These are phyloP conservation scores for Sialia sialis DNA, from an alignment of 2,113 vertebrate genomes.

Conservation along the genomic window DNA sequence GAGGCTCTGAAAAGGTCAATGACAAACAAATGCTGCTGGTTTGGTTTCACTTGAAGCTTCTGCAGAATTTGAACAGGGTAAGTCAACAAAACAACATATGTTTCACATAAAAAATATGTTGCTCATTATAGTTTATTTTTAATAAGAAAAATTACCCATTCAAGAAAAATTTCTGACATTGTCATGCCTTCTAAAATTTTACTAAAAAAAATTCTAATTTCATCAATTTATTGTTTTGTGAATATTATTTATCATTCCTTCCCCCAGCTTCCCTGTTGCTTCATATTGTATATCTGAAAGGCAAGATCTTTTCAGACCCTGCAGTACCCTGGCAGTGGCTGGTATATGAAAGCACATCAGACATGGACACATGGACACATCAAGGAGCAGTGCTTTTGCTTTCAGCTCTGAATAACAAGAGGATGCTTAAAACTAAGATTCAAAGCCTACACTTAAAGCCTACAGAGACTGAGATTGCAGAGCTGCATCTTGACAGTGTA, in stretches of 20 bases:
- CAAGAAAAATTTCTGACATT: neutral
- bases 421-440: too few relatives aligned
- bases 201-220: neutral
- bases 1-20: neutral
- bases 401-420: too few relatives aligned
- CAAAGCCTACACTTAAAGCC: too few relatives aligned
- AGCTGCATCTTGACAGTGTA: too few relatives aligned
- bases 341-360: neutral
- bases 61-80: neutral
- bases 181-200: neutral
- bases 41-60: neutral
- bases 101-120: neutral
- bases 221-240: neutral
- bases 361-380: too few relatives aligned
- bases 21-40: neutral
- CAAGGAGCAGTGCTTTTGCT: too few relatives aligned
- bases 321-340: accelerated
- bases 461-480: too few relatives aligned
- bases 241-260: neutral
- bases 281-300: neutral
- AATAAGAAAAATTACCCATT: neutral
- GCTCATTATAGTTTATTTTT: neutral
- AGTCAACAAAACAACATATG: neutral
- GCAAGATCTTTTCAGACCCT: neutral
- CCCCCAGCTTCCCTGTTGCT: neutral